Conservation (phyloP, 2,797 vertebrate species). For the Phylloscopus collybita region DNA sequence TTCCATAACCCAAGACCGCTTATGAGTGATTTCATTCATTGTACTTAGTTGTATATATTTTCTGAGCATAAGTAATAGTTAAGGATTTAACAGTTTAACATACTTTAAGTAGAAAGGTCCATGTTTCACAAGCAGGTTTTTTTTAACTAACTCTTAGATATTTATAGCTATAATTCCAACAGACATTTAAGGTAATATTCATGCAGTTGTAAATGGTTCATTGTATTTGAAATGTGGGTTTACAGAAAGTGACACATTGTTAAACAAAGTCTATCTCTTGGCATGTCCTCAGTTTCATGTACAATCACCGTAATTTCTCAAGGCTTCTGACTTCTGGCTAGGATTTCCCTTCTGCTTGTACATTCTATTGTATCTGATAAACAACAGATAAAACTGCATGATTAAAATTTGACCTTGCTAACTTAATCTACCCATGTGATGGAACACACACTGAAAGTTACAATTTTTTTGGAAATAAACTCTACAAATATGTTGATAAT, state of each 20-base stretch:
- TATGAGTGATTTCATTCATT: background rate
- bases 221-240: slow-evolving; percentile 51
- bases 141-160: background rate
- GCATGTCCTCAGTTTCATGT: slow-evolving; percentile 1
- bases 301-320: slow-evolving; percentile 56
- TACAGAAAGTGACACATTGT: slow-evolving; percentile 65
- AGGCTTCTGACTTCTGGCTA: slow-evolving; percentile 45
- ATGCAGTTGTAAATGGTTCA: background rate
- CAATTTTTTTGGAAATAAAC: slow-evolving; percentile 14
- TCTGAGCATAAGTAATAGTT: background rate
- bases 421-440: background rate
- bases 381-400: background rate
- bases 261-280: slow-evolving; percentile 46
- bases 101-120: background rate
- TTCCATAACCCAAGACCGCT: background rate
- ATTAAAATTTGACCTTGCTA: slow-evolving; percentile 15
- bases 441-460: background rate
- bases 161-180: slow-evolving; percentile 6
- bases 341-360: slow-evolving; percentile 10
- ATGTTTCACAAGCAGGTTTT: background rate
- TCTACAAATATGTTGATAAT: background rate
- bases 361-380: slow-evolving; percentile 45
- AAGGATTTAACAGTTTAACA: background rate
- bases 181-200: slow-evolving; percentile 44
- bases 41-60: background rate